Evolutionary conservation across 2,113 vertebrate genomes (phyloP).

Genomic region (Symphodus melops): DNA sequence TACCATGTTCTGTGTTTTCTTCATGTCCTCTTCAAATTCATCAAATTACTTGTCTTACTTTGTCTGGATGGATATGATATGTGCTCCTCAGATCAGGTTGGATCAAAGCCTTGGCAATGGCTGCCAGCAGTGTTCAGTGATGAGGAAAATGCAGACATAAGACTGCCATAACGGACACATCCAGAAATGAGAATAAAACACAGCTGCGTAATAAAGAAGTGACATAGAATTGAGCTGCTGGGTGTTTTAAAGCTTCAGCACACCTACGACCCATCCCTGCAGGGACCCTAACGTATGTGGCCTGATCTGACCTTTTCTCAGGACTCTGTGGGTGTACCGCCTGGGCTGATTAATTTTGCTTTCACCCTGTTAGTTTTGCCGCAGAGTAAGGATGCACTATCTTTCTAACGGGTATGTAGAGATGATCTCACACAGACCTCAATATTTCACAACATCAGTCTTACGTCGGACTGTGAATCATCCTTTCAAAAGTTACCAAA

Average conservation of each 20-base stretch:
- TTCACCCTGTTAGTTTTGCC: background rate
- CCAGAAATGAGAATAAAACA: too few relatives aligned
- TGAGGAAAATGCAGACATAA: too few relatives aligned
- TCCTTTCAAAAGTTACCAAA: background rate
- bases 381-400: background rate
- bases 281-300: background rate
- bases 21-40: too few relatives aligned
- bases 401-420: background rate
- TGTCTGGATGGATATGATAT: too few relatives aligned
- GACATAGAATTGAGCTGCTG: too few relatives aligned
- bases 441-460: background rate
- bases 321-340: conserved; percentile 10
- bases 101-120: too few relatives aligned
- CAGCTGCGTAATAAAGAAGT: too few relatives aligned
- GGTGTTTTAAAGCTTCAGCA: background rate
- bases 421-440: background rate
- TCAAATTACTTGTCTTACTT: too few relatives aligned
- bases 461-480: background rate
- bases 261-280: background rate
- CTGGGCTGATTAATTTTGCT: background rate
- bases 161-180: too few relatives aligned
- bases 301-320: background rate
- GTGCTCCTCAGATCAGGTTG: too few relatives aligned
- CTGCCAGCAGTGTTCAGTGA: too few relatives aligned
- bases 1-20: too few relatives aligned